A percentile compares a stretch with the other conserved stretches of the same genome.
Conservation (phyloP, 2,888 invertebrate species). For the Dermolepida albohirtum region DNA sequence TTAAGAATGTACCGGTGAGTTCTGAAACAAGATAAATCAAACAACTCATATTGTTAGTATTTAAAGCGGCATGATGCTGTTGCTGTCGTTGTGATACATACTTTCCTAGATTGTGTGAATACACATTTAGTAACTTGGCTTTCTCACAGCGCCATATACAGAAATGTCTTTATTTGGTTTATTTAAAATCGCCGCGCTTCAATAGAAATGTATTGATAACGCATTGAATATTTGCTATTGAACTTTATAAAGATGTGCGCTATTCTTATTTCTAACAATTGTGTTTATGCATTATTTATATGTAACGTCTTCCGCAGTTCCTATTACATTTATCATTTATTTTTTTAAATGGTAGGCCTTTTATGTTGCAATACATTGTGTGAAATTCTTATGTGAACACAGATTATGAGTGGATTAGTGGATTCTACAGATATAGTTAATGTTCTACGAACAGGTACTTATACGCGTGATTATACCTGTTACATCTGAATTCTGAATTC, state of each 20-base stretch:
- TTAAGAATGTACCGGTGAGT: constrained; percentile 30
- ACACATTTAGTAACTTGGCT: constrained; percentile 49
- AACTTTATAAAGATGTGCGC: constrained; percentile 45
- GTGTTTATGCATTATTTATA: constrained; percentile 42
- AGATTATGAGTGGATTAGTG: constrained; percentile 24
- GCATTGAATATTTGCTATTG: constrained; percentile 53
- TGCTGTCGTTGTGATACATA: constrained; percentile 33
- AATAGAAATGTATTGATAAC: constrained; percentile 55
- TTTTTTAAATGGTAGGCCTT: constrained; percentile 10
- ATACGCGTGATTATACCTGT: too few species aligned
- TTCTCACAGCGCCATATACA: constrained; percentile 59
- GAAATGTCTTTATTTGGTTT: constrained; percentile 58
- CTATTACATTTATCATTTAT: constrained; percentile 41
- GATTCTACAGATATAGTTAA: constrained; percentile 28
- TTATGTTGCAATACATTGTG: constrained; percentile 17
- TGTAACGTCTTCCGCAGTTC: constrained; percentile 40
- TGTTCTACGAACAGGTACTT: constrained; percentile 1
- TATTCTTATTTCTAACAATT: constrained; percentile 42
- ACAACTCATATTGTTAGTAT: constrained; percentile 36
- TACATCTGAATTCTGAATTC: too few species aligned
- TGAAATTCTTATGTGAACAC: constrained; percentile 8
- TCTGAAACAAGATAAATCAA: constrained; percentile 34
- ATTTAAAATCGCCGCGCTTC: constrained; percentile 56
- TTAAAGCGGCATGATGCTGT: constrained; percentile 26
- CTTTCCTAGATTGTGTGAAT: constrained; percentile 47